Conservation (phyloP, 2,888 invertebrate genomes). For the Clistopyga incitator region DNA sequence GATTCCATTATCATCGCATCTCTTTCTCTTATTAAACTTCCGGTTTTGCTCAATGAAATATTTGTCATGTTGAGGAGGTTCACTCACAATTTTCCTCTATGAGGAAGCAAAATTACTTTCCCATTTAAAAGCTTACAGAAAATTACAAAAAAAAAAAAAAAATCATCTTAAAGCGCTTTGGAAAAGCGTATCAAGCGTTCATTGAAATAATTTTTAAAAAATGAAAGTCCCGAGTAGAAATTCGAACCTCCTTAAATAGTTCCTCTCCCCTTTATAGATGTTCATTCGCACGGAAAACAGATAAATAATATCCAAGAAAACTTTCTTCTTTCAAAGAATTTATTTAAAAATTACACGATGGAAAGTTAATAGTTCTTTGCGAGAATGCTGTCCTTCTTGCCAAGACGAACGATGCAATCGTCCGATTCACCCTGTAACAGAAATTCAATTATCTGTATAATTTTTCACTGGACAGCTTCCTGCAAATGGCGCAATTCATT, state of each 20-base stretch:
- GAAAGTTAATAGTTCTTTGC: slow-evolving; percentile 88
- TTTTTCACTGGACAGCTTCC: too few species aligned
- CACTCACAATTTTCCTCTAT: too few species aligned
- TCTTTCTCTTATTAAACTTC: slow-evolving; percentile 1
- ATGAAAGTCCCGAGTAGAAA: too few species aligned
- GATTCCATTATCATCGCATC: slow-evolving; percentile 27
- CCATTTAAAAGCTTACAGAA: too few species aligned
- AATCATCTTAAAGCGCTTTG: too few species aligned
- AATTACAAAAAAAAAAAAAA: too few species aligned
- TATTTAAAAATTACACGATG: slow-evolving; percentile 42
- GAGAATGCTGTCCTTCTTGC: slow-evolving; percentile 96
- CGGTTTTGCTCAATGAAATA: not conserved
- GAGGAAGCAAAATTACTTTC: too few species aligned
- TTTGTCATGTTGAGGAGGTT: not conserved
- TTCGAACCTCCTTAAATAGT: not conserved
- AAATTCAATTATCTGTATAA: slow-evolving; percentile 11
- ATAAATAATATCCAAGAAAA: not conserved
- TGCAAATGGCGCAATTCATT: too few species aligned
- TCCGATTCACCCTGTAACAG: slow-evolving; percentile 94
- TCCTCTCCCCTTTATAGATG: not conserved
- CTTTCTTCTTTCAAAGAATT: slow-evolving; percentile 41
- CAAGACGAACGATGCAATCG: slow-evolving; percentile 96
- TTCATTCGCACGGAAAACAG: not conserved
- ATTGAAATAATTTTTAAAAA: too few species aligned
- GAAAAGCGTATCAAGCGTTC: too few species aligned